Base-by-base conservation (phyloP, 2,113 vertebrate species). In the Nyctibius bracteatus region DNA sequence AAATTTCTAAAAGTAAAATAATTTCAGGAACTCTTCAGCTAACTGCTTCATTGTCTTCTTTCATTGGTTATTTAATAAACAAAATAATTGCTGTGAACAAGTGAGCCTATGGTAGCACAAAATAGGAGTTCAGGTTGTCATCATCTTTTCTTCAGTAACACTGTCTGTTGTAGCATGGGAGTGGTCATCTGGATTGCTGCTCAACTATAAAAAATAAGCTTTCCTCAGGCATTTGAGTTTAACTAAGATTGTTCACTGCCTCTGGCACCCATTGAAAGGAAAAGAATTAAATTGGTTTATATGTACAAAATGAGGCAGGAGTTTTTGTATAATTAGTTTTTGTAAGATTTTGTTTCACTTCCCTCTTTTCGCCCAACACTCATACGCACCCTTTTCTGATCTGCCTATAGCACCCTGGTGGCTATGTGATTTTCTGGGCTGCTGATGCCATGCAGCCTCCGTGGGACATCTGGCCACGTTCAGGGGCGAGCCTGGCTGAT, bases 221-320 rank as follows among this genome's bases (percentile, higher is more conserved):
- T 86, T 86, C 84, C 67, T 83, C 33, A 44, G 77, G 72, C 59
- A 54, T 83, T 83, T 92, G 78, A 83, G 21, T 92, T 81, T 85
- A 84, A 70, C 51, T 49, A 59, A 67, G 67, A 52, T 57, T 62
- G 33, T 81, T 92, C 6, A 6, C 65, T 92, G 73, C 71, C 54
- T 81, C 82, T 86, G 62, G 57, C 77, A 80, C 46, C 52, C 6
- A 2, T 49, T 94, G 63, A 55, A 74, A 80, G 54, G 70, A 93
- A 59, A 81, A 49, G 13, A 70, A 61, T 52, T 19, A 44, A 71
- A 75, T 33, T 66, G 28, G 21, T 44, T 92, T 75, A n/a, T 77
- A 44, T 22, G 10, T 80, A 59, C 43, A 66, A 68, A 74, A 43
- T 70, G 14, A 65, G 70, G 10, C 43, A 43, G 68, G 33, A 49